These are phyloP conservation scores for Paracanthobrama guichenoti DNA, from an alignment of 2,113 vertebrate genomes.

Conservation along the genomic window DNA sequence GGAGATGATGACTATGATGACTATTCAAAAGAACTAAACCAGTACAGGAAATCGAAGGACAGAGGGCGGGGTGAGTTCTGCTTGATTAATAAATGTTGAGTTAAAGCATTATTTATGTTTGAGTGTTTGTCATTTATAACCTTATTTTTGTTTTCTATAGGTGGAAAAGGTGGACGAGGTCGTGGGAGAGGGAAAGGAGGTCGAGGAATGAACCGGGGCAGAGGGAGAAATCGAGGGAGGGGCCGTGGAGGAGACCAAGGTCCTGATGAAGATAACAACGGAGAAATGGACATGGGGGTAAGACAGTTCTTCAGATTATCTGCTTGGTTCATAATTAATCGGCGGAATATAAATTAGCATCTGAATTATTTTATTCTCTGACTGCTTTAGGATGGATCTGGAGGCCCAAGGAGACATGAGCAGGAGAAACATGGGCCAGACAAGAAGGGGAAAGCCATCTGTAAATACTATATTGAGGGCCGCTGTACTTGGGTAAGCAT, in stretches of 20 bases:
- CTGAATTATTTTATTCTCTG: conserved; percentile 7
- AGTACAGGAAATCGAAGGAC: conserved; percentile 87
- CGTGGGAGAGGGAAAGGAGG: conserved; percentile 73
- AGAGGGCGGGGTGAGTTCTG: conserved; percentile 78
- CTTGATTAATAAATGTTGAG: background rate
- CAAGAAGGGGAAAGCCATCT: conserved; percentile 95
- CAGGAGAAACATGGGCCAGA: conserved; percentile 87
- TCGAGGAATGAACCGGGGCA: conserved; percentile 76
- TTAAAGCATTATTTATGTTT: background rate
- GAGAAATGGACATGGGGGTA: conserved; percentile 89
- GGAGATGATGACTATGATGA: conserved; percentile 87
- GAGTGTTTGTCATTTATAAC: background rate
- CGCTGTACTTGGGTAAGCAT: conserved; percentile 90
- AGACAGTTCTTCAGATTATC: conserved; percentile 45
- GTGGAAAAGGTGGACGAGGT: conserved; percentile 76
- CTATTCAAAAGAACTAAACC: conserved; percentile 86
- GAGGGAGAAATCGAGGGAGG: conserved; percentile 78
- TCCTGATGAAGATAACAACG: conserved; percentile 84
- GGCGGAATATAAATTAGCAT: background rate
- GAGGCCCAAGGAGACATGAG: conserved; percentile 78
- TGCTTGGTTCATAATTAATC: background rate
- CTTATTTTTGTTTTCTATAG: conserved; percentile 58
- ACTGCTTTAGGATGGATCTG: conserved; percentile 66
- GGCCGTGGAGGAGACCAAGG: conserved; percentile 76
- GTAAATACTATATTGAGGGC: conserved; percentile 96